Evolutionary conservation across 2,797 vertebrate species (phyloP), one percentile per base, ranked within the genome.

Genomic region (Parauchenoglanis punctatus): DNA sequence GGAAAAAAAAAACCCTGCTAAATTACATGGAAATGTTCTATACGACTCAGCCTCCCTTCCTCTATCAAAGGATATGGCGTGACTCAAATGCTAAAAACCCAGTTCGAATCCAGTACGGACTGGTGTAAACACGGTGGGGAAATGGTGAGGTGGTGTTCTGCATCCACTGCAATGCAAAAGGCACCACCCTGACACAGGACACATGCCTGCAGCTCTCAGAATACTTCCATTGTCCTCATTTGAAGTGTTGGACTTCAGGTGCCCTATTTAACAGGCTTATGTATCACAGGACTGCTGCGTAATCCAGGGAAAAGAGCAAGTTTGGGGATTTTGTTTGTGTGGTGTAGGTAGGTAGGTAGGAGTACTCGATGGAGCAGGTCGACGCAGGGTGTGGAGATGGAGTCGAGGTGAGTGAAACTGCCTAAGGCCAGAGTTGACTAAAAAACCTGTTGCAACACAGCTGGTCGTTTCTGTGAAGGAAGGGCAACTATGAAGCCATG

Each of bases 381-480:
- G 58, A 75, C 83, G 35, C 31, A 23, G 65, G 89, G 31, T 88
- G 89, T 94, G 67, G 44, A 63, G 89, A 59, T 89, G 90, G 94
- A 94, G 94, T 95, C 94, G 93, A 86, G 76, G 88, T 89, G 91
- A 88, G 49, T 49, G 49, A 91, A 93, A 93, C 90, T 90, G 88
- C 93, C 90, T 76, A 61, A 84, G 89, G 93, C 92, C 89, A 91
- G 94, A 94, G 94, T 93, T 94, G 84, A 94, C 94, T 86, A 52
- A 78, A 68, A 86, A 91, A 91, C 92, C 94, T 96, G 95, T 95
- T 95, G 92, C 93, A 94, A 95, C 94, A 95, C 91, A 86, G 81
- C 73, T 72, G 44, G 77, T 83, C 40, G 2, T n/a, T n/a, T n/a
- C 46, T 67, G 49, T 89, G 88, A 90, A 90, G 59, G 28, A 78